phyloP scores from a whole-genome alignment of 23 tunicate genomes.

The Oikopleura dioica region DNA sequence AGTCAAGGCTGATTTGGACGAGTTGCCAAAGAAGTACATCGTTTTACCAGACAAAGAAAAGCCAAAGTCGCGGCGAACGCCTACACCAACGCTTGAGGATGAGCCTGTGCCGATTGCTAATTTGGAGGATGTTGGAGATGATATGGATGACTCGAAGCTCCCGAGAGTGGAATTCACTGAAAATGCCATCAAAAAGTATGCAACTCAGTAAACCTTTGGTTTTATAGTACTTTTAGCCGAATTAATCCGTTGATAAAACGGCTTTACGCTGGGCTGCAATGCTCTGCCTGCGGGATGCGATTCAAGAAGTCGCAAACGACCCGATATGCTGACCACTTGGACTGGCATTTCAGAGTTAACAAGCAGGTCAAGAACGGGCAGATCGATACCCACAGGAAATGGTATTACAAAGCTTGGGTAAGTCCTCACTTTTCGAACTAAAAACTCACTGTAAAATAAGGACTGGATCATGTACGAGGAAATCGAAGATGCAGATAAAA shows the following conservation, averaged over 20 bases:
- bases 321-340: slow-evolving; percentile 62
- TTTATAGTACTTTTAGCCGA: slow-evolving; percentile 22
- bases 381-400: slow-evolving; percentile 22
- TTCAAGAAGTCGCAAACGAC: slow-evolving; percentile 48
- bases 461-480: slow-evolving; percentile 74
- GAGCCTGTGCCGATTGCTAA: no score
- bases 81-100: no score
- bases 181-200: not conserved
- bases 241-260: slow-evolving; percentile 40
- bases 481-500: slow-evolving; percentile 25
- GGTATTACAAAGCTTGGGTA: slow-evolving; percentile 55
- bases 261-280: slow-evolving; percentile 60
- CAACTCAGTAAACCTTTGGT: not conserved
- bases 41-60: no score
- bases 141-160: no score
- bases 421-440: slow-evolving; percentile 5
- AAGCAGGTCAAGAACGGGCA: slow-evolving; percentile 53
- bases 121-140: no score
- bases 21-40: no score
- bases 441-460: no score
- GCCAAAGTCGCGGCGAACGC: no score
- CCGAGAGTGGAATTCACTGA: no score
- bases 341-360: slow-evolving; percentile 69
- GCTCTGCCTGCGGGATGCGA: slow-evolving; percentile 73
- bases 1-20: no score